A percentile compares a stretch with the other conserved stretches of the same genome.
Conservation (phyloP, 2,888 invertebrate species). For the Malthinus seriepunctatus region DNA sequence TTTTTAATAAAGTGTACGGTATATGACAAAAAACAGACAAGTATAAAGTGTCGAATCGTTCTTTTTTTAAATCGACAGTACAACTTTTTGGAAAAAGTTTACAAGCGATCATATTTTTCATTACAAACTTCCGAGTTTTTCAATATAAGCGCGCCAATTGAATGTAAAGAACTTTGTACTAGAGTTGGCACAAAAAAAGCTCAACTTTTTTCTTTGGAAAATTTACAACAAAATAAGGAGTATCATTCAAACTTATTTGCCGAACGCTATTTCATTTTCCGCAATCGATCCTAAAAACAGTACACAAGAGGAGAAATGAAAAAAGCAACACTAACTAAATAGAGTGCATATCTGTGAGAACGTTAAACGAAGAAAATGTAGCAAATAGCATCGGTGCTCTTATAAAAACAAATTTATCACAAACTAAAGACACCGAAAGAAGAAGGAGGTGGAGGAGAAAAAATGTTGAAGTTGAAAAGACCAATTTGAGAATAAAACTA, state of each 20-base stretch:
- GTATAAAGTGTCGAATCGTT: no score
- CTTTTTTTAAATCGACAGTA: neutral
- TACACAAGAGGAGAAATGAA: constrained; percentile 27
- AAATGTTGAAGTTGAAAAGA: constrained; percentile 29
- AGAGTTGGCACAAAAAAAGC: neutral
- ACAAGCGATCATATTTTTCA: neutral
- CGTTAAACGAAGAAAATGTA: constrained; percentile 33
- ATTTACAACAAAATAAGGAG: constrained; percentile 14
- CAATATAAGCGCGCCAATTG: no score
- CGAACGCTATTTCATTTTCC: constrained; percentile 38
- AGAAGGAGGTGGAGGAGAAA: neutral
- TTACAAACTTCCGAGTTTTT: no score
- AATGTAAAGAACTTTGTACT: no score
- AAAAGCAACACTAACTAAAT: constrained; percentile 13
- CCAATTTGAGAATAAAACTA: constrained; percentile 11
- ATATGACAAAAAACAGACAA: no score
- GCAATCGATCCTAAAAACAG: constrained; percentile 36
- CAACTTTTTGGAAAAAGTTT: neutral
- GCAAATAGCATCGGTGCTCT: constrained; percentile 19
- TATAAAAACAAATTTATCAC: constrained; percentile 25
- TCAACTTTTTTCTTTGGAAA: neutral
- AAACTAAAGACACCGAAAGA: constrained; percentile 29
- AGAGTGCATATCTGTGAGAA: constrained; percentile 24
- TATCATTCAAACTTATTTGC: constrained; percentile 35
- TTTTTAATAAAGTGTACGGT: no score